Evolutionary conservation across 2,797 vertebrate species (phyloP).

Genomic region (Chiroxiphia lanceolata): DNA sequence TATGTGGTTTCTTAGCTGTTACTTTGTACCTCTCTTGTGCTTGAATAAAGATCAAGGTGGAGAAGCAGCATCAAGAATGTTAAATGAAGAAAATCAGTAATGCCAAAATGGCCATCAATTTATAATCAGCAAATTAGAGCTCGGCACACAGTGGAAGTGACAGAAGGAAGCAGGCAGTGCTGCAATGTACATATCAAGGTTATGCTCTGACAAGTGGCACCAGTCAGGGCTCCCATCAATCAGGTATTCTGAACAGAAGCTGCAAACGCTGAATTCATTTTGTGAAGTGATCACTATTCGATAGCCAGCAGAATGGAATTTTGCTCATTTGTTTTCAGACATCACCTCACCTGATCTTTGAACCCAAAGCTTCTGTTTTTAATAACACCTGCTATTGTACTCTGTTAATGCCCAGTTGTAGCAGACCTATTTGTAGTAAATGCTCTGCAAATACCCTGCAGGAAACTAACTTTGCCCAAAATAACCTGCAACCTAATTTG

Average conservation of each 20-base stretch:
- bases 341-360: not conserved
- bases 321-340: not conserved
- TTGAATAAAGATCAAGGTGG: not conserved
- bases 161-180: not conserved
- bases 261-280: not conserved
- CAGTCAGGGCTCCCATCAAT: not conserved
- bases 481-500: not conserved
- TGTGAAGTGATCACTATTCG: not conserved
- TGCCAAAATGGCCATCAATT: not conserved
- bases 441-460: not conserved
- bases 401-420: not conserved
- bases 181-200: not conserved
- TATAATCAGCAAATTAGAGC: not conserved
- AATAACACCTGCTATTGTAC: not conserved
- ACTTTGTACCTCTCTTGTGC: not conserved
- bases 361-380: not conserved
- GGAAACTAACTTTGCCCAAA: not conserved
- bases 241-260: not conserved
- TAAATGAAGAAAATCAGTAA: not conserved
- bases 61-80: not conserved
- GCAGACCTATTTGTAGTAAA: not conserved
- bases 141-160: not conserved
- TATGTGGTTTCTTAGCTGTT: not conserved
- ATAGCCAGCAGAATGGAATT: not conserved
- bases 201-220: not conserved